phyloP scores from a whole-genome alignment of 2,797 vertebrate species.

The Coregonus sp. region DNA sequence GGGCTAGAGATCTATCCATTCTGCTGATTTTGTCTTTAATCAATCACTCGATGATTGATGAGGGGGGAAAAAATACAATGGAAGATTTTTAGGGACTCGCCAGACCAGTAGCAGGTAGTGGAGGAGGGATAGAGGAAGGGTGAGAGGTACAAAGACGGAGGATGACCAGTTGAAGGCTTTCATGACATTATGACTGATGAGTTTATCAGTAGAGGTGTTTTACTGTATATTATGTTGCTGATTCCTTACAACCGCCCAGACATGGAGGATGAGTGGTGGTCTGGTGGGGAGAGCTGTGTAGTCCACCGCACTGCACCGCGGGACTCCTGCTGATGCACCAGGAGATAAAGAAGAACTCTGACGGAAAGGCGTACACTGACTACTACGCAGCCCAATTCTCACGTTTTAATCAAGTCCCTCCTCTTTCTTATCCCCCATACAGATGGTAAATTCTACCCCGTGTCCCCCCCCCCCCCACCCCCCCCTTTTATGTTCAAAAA shows the following conservation, averaged over 20 bases:
- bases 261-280: not conserved
- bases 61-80: not conserved
- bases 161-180: not conserved
- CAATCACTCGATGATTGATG: slow-evolving; percentile 23
- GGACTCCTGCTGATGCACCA: not conserved
- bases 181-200: slow-evolving; percentile 2
- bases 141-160: too few species aligned
- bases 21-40: slow-evolving; percentile 19
- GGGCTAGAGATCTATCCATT: slow-evolving; percentile 12
- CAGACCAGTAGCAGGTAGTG: not conserved
- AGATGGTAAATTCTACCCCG: slow-evolving; percentile 25
- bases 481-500: slow-evolving; percentile 39
- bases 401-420: not conserved
- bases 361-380: not conserved
- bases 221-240: not conserved
- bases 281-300: not conserved
- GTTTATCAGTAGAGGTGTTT: not conserved
- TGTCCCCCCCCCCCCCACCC: slow-evolving; percentile 15
- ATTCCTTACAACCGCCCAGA: not conserved
- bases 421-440: slow-evolving; percentile 23
- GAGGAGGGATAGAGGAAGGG: not conserved
- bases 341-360: not conserved
- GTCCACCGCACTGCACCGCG: too few species aligned
- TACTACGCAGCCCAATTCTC: not conserved
- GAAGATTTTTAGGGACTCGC: not conserved